Conservation (phyloP, 2,113 vertebrate species). For the Eubucco bourcierii region DNA sequence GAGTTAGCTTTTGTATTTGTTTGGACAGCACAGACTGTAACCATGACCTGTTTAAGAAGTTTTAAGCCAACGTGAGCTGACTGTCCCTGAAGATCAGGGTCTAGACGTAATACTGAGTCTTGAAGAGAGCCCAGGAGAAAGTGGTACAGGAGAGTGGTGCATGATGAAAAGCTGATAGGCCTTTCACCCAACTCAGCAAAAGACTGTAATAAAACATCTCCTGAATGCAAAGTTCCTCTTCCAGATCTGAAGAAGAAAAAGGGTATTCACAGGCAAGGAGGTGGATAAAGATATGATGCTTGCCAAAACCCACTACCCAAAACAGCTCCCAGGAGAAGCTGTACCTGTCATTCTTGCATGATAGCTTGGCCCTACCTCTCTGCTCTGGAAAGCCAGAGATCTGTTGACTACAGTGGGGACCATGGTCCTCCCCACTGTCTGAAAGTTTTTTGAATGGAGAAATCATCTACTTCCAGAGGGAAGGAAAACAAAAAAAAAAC, state of each 20-base stretch:
- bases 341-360: accelerated
- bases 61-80: not conserved
- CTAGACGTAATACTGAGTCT: not conserved
- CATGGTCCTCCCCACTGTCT: accelerated
- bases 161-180: not conserved
- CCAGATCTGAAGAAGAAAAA: not conserved
- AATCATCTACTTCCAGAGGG: not conserved
- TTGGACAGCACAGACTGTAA: not conserved
- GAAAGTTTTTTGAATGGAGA: not conserved
- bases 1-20: not conserved
- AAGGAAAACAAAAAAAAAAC: no score
- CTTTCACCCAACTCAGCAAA: not conserved
- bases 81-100: not conserved
- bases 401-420: not conserved
- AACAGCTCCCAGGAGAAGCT: not conserved
- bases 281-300: accelerated
- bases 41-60: not conserved
- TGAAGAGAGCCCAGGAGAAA: not conserved
- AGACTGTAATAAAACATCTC: not conserved
- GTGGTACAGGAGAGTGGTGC: not conserved
- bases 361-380: not conserved
- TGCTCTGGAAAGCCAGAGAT: not conserved
- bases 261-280: not conserved
- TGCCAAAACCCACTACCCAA: not conserved
- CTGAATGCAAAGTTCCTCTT: not conserved